Percentiles rank a stretch among this genome's conserved stretches.
These are phyloP conservation scores for Neogale vison DNA, from an alignment of 2,113 vertebrate species.

Conservation along the genomic window DNA sequence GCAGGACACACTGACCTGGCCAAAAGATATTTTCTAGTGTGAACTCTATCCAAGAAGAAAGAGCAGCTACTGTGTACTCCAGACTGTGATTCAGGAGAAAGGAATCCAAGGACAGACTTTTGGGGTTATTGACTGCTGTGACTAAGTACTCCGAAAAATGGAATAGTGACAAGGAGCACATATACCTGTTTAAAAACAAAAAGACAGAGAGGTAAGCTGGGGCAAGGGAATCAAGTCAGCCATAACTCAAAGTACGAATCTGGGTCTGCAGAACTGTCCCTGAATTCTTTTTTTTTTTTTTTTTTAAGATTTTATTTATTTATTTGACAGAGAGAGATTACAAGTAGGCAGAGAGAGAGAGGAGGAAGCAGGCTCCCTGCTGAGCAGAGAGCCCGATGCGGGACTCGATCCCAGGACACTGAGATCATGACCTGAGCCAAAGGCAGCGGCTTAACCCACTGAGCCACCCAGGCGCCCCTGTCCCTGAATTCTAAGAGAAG, in stretches of 20 bases:
- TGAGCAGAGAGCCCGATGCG: no score
- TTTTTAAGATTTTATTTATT: no score
- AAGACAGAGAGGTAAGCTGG: not conserved
- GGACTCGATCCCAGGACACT: no score
- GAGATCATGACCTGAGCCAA: no score
- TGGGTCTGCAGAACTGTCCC: not conserved
- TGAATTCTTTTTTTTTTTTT: no score
- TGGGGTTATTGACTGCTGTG: slow-evolving; percentile 96
- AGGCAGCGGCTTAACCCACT: no score
- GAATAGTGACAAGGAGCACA: slow-evolving; percentile 96
- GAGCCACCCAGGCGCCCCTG: no score
- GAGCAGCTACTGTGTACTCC: slow-evolving; percentile 94
- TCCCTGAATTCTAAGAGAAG: not conserved
- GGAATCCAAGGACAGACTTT: slow-evolving; percentile 95
- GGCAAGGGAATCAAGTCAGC: not conserved
- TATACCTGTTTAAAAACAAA: slow-evolving; percentile 88
- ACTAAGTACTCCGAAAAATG: slow-evolving; percentile 98
- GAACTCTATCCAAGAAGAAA: slow-evolving; percentile 98
- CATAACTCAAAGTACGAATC: accelerated
- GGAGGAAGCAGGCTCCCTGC: no score
- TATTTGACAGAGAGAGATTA: no score
- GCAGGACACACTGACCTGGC: slow-evolving; percentile 88
- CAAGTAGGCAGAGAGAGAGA: no score
- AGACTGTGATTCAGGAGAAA: slow-evolving; percentile 98
- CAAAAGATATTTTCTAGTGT: slow-evolving; percentile 92